These are phyloP conservation scores for Acipenser oxyrinchus DNA, from an alignment of 2,797 vertebrate species.

Conservation along the genomic window DNA sequence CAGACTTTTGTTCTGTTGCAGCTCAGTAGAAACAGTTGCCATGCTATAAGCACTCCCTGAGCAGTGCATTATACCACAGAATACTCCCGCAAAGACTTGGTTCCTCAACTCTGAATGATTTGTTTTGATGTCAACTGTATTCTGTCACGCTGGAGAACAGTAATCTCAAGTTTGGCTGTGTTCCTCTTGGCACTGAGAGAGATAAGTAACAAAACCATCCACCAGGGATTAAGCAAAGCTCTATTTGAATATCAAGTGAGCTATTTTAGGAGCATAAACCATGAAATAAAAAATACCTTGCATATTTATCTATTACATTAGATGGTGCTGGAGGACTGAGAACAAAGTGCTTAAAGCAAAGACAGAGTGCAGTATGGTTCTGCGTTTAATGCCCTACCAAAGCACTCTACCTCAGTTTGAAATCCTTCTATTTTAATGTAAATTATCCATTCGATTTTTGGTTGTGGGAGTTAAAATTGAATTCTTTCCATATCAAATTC, in stretches of 20 bases:
- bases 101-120: neutral
- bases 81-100: neutral
- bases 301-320: neutral
- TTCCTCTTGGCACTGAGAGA: neutral
- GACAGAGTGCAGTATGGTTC: too few relatives aligned
- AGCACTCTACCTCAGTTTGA: too few relatives aligned
- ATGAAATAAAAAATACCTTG: neutral
- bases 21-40: too few relatives aligned
- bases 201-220: conserved; percentile 1
- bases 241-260: neutral
- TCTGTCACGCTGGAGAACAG: neutral
- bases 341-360: neutral
- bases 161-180: conserved; percentile 1
- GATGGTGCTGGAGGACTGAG: neutral
- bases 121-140: neutral
- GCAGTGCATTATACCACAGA: too few relatives aligned
- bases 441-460: too few relatives aligned
- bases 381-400: too few relatives aligned
- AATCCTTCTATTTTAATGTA: too few relatives aligned
- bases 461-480: too few relatives aligned
- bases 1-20: too few relatives aligned
- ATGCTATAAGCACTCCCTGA: too few relatives aligned
- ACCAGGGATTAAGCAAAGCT: neutral
- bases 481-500: too few relatives aligned
- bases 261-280: neutral